Conservation (phyloP, 2,797 vertebrate genomes). For the Helostoma temminkii region DNA sequence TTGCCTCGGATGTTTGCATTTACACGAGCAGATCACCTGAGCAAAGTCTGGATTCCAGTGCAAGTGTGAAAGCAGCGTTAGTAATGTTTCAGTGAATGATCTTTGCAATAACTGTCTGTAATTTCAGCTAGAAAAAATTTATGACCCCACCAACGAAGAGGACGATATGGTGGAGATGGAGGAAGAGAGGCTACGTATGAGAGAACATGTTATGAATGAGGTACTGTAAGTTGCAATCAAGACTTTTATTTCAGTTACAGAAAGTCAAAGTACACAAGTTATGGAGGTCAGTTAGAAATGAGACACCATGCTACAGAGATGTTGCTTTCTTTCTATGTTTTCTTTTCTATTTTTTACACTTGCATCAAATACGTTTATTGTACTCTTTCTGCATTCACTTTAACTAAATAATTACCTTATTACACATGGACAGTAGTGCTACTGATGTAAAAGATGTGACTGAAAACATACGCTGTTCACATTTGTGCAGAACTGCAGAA, state of each 20-base stretch:
- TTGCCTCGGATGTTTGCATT: too few relatives aligned
- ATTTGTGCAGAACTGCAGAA: background rate
- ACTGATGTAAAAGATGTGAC: background rate
- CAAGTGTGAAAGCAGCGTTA: too few relatives aligned
- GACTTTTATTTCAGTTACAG: background rate
- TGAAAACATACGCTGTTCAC: too few relatives aligned
- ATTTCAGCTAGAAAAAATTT: slow-evolving; percentile 94
- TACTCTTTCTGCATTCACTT: background rate
- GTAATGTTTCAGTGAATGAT: background rate
- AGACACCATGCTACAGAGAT: background rate
- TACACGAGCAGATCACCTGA: too few relatives aligned
- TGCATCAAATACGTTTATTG: too few relatives aligned
- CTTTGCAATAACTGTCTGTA: slow-evolving; percentile 17
- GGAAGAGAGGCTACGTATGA: slow-evolving; percentile 96
- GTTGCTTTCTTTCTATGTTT: background rate
- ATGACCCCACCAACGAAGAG: slow-evolving; percentile 96
- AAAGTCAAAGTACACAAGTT: background rate
- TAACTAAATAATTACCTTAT: background rate
- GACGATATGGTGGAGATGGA: slow-evolving; percentile 99
- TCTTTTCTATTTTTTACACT: too few relatives aligned
- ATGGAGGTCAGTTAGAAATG: background rate
- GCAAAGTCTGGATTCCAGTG: too few relatives aligned
- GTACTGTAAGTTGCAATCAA: slow-evolving; percentile 67
- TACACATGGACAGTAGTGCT: background rate
- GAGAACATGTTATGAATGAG: slow-evolving; percentile 99